Percentiles rank a stretch among this genome's conserved stretches.
Evolutionary conservation across 2,113 vertebrate genomes (phyloP).

Genomic region (Eulacestoma nigropectus): DNA sequence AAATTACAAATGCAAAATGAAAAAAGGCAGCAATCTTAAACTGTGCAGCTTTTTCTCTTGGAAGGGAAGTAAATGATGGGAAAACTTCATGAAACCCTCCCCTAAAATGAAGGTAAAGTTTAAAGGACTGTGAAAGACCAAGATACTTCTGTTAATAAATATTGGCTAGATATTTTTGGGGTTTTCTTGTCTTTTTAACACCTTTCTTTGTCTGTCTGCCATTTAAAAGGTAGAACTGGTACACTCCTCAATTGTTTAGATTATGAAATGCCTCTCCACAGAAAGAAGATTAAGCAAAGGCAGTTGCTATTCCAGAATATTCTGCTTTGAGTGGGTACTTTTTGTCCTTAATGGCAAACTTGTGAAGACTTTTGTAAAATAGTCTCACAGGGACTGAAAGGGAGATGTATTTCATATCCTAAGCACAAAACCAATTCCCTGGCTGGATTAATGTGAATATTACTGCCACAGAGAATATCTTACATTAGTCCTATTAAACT

Average conservation of each 20-base stretch:
- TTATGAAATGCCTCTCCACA: conserved; percentile 19
- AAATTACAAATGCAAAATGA: conserved; percentile 5
- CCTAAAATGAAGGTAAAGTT: background rate
- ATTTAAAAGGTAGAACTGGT: conserved; percentile 26
- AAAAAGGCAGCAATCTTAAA: background rate
- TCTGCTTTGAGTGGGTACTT: conserved; percentile 40
- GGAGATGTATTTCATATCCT: conserved; percentile 65
- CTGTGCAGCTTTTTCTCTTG: background rate
- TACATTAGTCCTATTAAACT: conserved; percentile 67
- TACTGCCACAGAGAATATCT: conserved; percentile 44
- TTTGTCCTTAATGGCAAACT: conserved; percentile 60
- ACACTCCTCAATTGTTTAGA: background rate
- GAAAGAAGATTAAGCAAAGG: conserved; percentile 32
- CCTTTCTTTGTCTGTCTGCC: background rate
- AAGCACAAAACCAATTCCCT: conserved; percentile 70
- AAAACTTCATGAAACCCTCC: background rate
- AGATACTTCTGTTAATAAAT: background rate
- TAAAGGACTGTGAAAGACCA: background rate
- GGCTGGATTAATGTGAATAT: conserved; percentile 71
- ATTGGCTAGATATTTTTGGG: background rate
- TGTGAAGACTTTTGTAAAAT: conserved; percentile 66
- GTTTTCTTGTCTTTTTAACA: background rate
- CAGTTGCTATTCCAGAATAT: conserved; percentile 57
- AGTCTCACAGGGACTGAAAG: conserved; percentile 53
- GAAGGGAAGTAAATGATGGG: background rate